Evolutionary conservation across 1,140 invertebrate species (phyloP), one percentile per base, ranked within the genome.

Genomic region (Maconellicoccus hirsutus): DNA sequence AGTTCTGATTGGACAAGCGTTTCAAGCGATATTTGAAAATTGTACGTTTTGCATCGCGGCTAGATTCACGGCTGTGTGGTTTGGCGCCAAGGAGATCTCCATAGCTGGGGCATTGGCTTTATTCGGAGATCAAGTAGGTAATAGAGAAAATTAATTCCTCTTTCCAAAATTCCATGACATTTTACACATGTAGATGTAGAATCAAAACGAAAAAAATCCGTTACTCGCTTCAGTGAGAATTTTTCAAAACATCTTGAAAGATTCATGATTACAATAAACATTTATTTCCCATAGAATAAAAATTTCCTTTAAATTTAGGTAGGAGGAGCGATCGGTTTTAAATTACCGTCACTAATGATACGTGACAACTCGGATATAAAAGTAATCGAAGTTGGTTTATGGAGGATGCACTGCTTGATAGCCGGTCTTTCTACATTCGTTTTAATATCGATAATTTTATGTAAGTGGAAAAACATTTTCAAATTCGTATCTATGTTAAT

Each of bases 371-470:
- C 77, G n/a, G 77, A 78, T 72, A 70, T 78, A 10, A 79, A 81
- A 23, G 75, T 78, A 10, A 79, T 86, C 59, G 79, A 27, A 80
- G 78, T 66, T 75, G 79, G 29, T 80, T 87, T 80, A 83, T 66
- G 80, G 84, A 10, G 77, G 82, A 59, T 80, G 85, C 70, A 70
- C 0, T 76, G 83, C 19, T 74, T 74, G 19, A 77, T 79, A 0
- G 93, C 90, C 14, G 84, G 82, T 0, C 78, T 91, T 26, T 92
- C 90, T 16, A 86, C 89, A 12, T 76, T 87, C 7, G 81, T 96
- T 33, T 85, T 96, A 38, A 78, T 92, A 2, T 78, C 90, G n/a
- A 88, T 94, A 72, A 59, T 94, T 27, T 75, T 92, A 16, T 87
- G 93, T 96, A 83, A 86, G 88, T 87, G 73, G 16, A 19, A 16